Percentiles rank a stretch among this genome's conserved stretches.
These are phyloP conservation scores for Boloria euphrosyne DNA, from an alignment of 2,888 invertebrate species.

Conservation along the genomic window DNA sequence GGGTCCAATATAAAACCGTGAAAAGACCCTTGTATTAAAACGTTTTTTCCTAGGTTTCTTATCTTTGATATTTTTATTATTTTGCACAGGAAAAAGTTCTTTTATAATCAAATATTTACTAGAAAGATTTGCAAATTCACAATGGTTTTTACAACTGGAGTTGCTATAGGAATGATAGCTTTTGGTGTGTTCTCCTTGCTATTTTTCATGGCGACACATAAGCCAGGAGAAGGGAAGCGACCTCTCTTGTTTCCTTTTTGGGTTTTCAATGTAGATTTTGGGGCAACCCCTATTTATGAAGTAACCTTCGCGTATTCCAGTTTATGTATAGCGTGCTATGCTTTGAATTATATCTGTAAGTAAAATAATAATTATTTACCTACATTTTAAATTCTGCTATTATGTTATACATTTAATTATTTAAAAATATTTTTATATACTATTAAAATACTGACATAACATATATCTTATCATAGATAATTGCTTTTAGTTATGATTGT, in stretches of 20 bases:
- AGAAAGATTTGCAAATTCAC: slow-evolving; percentile 53
- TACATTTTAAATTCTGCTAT: no score
- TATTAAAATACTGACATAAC: background rate
- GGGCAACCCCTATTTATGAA: slow-evolving; percentile 56
- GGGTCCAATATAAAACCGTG: no score
- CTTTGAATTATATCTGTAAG: slow-evolving; percentile 58
- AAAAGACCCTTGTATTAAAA: no score
- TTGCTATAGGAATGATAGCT: slow-evolving; percentile 44
- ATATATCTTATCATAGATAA: background rate
- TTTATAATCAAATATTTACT: slow-evolving; percentile 53
- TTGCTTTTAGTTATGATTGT: slow-evolving; percentile 57
- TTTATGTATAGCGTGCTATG: slow-evolving; percentile 44
- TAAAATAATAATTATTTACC: slow-evolving; percentile 27
- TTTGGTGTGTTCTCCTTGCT: slow-evolving; percentile 45
- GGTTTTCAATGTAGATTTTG: slow-evolving; percentile 52
- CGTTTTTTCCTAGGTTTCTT: background rate
- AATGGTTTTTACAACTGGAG: slow-evolving; percentile 43
- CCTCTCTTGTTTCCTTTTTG: slow-evolving; percentile 60
- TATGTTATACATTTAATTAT: no score
- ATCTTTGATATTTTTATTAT: background rate
- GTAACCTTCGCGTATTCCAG: slow-evolving; percentile 50
- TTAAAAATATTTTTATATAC: no score
- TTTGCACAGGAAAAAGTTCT: slow-evolving; percentile 53
- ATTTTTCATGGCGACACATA: slow-evolving; percentile 45
- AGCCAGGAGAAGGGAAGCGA: slow-evolving; percentile 44